Percentiles rank a stretch among this genome's conserved stretches.
Evolutionary conservation across 2,888 invertebrate genomes (phyloP).

Genomic region (Galerucella nymphaeae): DNA sequence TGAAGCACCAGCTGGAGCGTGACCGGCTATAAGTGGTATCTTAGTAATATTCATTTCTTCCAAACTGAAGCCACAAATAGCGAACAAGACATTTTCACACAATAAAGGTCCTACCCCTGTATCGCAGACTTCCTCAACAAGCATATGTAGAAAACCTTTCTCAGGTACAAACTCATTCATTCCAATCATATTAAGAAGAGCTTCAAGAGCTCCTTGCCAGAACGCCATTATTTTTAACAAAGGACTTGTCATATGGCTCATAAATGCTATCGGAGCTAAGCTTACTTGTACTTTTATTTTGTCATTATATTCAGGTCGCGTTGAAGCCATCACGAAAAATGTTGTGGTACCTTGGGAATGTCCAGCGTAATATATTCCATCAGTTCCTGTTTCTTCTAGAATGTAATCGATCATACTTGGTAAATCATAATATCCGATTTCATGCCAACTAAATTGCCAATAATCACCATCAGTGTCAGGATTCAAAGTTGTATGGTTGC

Average conservation of each 20-base stretch:
- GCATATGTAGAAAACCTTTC: constrained; percentile 19
- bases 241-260: constrained; percentile 67
- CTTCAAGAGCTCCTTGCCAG: constrained; percentile 36
- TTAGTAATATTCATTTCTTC: constrained; percentile 57
- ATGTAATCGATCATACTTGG: constrained; percentile 84
- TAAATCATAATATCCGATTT: constrained; percentile 82
- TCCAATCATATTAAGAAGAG: constrained; percentile 24
- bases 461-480: constrained; percentile 58
- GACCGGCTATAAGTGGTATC: constrained; percentile 48
- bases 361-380: constrained; percentile 79
- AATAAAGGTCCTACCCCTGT: constrained; percentile 35
- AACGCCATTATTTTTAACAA: constrained; percentile 52
- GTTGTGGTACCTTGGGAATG: constrained; percentile 83
- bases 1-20: constrained; percentile 63
- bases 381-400: constrained; percentile 68
- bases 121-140: not conserved
- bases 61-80: constrained; percentile 57
- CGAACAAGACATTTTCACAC: constrained; percentile 57
- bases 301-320: constrained; percentile 73
- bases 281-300: constrained; percentile 76
- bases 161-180: constrained; percentile 29
- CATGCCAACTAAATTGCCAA: constrained; percentile 77
- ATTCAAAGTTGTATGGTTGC: constrained; percentile 48
- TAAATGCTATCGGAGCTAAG: constrained; percentile 77
- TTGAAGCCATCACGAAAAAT: constrained; percentile 76